These are phyloP conservation scores for Galerucella pusilla DNA, from an alignment of 2,888 invertebrate genomes.

Conservation along the genomic window DNA sequence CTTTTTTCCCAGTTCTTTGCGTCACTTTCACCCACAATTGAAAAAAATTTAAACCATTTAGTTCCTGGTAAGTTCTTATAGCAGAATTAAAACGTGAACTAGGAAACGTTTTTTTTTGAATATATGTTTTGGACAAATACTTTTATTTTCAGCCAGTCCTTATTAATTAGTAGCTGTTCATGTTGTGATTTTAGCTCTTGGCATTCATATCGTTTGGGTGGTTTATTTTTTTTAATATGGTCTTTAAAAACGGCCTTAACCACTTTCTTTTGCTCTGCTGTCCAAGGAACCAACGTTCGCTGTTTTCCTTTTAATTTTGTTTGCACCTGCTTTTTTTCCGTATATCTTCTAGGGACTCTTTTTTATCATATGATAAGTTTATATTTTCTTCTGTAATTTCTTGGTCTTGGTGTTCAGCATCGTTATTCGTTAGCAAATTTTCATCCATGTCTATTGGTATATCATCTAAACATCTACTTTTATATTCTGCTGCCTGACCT, in stretches of 20 bases:
- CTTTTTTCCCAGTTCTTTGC: too few relatives aligned
- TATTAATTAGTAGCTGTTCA: too few relatives aligned
- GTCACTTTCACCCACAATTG: too few relatives aligned
- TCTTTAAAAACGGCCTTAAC: not conserved
- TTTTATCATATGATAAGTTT: not conserved
- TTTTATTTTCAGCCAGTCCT: too few relatives aligned
- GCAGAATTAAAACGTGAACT: too few relatives aligned
- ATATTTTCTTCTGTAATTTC: not conserved
- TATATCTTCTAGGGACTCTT: not conserved
- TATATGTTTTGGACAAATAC: too few relatives aligned
- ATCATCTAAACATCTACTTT: slow-evolving; percentile 9
- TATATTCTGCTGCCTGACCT: not conserved
- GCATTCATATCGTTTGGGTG: too few relatives aligned
- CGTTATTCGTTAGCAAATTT: slow-evolving; percentile 25
- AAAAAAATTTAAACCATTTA: too few relatives aligned
- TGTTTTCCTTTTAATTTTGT: not conserved
- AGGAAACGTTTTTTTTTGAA: too few relatives aligned
- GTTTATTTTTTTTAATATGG: slow-evolving; percentile 9
- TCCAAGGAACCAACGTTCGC: not conserved
- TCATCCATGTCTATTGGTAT: slow-evolving; percentile 31
- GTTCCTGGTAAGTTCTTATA: too few relatives aligned
- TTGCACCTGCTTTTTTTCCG: not conserved
- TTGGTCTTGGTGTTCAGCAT: not conserved
- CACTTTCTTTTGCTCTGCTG: slow-evolving; percentile 7
- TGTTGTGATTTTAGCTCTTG: too few relatives aligned